Conservation (phyloP, 2,797 vertebrate genomes). For the Falco concolor region DNA sequence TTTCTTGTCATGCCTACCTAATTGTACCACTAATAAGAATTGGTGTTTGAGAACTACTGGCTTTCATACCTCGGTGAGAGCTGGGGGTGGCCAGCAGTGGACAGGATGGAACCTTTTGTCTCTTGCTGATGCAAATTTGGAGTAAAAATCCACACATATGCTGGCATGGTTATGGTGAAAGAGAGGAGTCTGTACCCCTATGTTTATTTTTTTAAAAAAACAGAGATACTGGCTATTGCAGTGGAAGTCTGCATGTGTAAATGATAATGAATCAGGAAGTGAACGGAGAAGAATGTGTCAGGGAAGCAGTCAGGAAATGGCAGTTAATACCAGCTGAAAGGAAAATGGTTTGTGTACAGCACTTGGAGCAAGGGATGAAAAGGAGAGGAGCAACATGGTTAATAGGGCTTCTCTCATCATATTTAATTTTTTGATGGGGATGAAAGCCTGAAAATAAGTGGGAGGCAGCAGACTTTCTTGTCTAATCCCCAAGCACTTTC, state of each 20-base stretch:
- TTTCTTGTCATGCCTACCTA: background rate
- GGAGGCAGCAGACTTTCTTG: background rate
- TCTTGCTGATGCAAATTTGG: background rate
- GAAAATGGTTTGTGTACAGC: background rate
- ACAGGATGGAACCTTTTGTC: background rate
- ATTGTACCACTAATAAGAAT: background rate
- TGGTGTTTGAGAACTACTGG: background rate
- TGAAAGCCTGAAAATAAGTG: constrained; percentile 17
- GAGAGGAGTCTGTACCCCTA: background rate
- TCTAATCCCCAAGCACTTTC: background rate
- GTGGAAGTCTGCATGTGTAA: background rate
- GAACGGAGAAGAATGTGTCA: background rate
- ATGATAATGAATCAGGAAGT: background rate
- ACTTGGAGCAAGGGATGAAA: background rate
- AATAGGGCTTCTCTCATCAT: background rate
- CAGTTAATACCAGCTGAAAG: background rate
- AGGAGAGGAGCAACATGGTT: background rate
- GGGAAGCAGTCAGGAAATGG: background rate
- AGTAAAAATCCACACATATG: background rate
- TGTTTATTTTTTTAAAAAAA: background rate
- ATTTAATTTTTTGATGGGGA: background rate
- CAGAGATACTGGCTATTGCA: background rate
- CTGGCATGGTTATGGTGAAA: background rate
- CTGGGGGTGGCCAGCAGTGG: background rate
- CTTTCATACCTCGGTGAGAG: background rate